Evolutionary conservation across 2,113 vertebrate species (phyloP).

Genomic region (Pongo abelii): DNA sequence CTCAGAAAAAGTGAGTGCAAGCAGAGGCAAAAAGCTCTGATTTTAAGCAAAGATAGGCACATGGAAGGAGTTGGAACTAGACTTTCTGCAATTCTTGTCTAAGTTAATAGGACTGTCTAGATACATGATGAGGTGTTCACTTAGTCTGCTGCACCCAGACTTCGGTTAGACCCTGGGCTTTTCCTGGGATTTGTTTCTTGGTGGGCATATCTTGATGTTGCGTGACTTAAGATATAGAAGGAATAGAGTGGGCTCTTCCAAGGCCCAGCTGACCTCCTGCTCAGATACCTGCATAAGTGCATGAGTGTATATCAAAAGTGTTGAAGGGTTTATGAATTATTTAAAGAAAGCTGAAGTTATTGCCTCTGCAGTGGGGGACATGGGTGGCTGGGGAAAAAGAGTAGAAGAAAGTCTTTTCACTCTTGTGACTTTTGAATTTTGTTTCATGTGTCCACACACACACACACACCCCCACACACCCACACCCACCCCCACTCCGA

Average conservation of each 20-base stretch:
- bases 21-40: background rate
- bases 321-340: background rate
- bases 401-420: background rate
- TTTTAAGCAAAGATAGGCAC: background rate
- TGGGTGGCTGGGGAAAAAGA: background rate
- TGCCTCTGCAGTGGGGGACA: background rate
- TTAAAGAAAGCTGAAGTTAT: background rate
- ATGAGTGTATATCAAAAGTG: background rate
- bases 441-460: background rate
- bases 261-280: background rate
- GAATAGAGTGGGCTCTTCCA: no score
- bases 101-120: background rate
- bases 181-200: background rate
- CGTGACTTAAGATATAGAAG: background rate
- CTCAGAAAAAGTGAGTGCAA: background rate
- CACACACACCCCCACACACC: background rate
- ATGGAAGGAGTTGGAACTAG: background rate
- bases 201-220: rapidly evolving
- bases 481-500: background rate
- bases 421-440: background rate
- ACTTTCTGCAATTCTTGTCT: background rate
- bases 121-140: background rate
- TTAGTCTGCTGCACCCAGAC: background rate
- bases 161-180: rapidly evolving
- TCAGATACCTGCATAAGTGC: background rate